Base-by-base conservation (phyloP, 1,140 invertebrate genomes). In the Panulirus ornatus region DNA sequence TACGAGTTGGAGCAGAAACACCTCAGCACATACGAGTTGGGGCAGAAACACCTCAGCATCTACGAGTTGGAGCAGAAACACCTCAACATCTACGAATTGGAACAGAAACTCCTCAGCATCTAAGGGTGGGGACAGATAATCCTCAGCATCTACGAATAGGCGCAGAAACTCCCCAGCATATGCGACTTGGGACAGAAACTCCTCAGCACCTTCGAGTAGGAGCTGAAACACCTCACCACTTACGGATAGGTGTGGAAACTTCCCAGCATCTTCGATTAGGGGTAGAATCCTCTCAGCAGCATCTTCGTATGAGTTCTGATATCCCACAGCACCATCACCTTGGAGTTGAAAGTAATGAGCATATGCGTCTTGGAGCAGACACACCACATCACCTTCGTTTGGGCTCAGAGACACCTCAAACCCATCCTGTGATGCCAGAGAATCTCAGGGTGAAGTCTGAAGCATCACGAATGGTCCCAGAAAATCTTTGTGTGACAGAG, bases 401-500 rank as follows among this genome's bases (percentile, higher is more conserved):
- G 30, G 54, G 79, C n/a, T 36, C 91, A 40, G 91, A 91, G 27
- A 91, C 85, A 38, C 79, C 91, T 11, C 91, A 88, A 44, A 51
- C 79, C 19, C 91, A 91, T 76, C 51, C 91, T 34, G 36, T 88
- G 73, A 84, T 90, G 88, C 88, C 88, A 79, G 88, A 90, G 88
- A 90, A 90, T 85, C 82, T 90, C 81, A 84, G 88, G 78, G 84
- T 91, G 70, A 82, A 75, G 36, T 76, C 76, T 44, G 90, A 91
- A 47, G 75, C 90, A 22, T 86, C 90, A 47, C 75, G 79, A 9
- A 91, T 91, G 90, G 91, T 91, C 44, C 91, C 91, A 63, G 91
- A 91, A 84, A 91, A 91, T 66, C 81, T 91, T 38, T 91, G 91
- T 88, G 84, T 91, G 44, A 84, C 91, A 34, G 91, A 91, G 66